Base-by-base conservation (phyloP, 2,888 invertebrate genomes). In the Vannuccia rotundouncinata region DNA sequence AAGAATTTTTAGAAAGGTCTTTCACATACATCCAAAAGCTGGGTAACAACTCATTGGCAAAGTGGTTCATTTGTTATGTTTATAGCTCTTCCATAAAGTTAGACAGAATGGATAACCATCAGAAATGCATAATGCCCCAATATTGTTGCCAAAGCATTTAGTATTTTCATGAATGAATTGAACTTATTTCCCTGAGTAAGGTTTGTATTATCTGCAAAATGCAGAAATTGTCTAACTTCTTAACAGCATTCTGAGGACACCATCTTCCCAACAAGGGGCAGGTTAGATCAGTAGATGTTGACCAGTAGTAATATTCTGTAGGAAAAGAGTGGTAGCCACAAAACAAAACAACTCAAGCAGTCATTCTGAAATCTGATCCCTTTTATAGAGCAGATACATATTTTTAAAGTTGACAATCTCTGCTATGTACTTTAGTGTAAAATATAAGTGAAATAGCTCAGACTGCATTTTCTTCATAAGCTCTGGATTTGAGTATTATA, bases 41-140 rank as follows among this genome's bases (percentile, higher is more conserved):
- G 45, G 45, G 17, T 45, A 45, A 45, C 17, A 17, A 45, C 45
- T 17, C 17, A 17, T 45, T 45, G 45, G 17, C 45, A 5, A 66
- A 66, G 66, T 66, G 66, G 66, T 22, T 66, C 66, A 22, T 66
- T 66, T 22, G 22, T 66, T 66, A 17, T 66, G 66, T 13, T 27
- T 22, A 27, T 66, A 66, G 66, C 66, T 66, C 66, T 27, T 66
- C 66, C 22, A 22, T 66, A 66, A 27, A 66, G 66, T 66, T 66
- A 66, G 66, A 66, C 66, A 66, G 66, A 66, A 66, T 66, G 66
- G 66, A 66, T 66, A 66, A 66, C 66, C 66, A 66, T 66, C 25
- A 66, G 66, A 27, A 66, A 17, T 66, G 22, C 5, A 66, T n/a
- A 66, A 66, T 5, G 66, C 66, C 5, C 22, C 13, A 66, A 66